Base-by-base conservation (phyloP, 2,888 invertebrate species). In the Deilephila porcellus region DNA sequence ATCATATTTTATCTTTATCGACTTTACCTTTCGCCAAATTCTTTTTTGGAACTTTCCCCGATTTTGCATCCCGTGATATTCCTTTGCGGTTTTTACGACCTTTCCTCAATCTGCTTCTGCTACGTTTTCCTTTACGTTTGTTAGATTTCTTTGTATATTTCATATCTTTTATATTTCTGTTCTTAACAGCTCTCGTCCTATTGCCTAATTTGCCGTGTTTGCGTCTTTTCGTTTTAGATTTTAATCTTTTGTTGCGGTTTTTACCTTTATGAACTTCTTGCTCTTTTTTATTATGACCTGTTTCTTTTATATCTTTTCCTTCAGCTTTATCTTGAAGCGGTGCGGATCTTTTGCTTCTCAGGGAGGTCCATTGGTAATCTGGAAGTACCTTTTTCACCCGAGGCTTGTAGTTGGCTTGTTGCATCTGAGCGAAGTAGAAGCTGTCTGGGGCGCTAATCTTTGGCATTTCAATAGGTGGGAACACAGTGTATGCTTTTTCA, bases 301-400 rank as follows among this genome's bases (percentile, higher is more conserved):
- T 56, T 60, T 52, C 45, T 45, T n/a, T 70, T 62, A 37, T 71
- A 20, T 17, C 37, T 74, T 52, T 52, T 52, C 7, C 71, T 19
- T 70, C 74, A 56, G n/a, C 56, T 56, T 45, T 45, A 14, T 45
- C 45, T 45, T 45, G 14, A 45, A 45, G 11, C 14, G 45, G 45
- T 14, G 78, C 81, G 8, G 84, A 82, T 74, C 90, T 81, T 75
- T 86, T 90, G 32, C 71, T 73, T 70, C 87, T 82, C 3, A 75
- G 1, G 0, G 76, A 52, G 0, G 76, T 60, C 75, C 82, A 80
- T n/a, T 76, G 8, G 45, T 80, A 82, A 25, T 87, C 86, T 0
- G 84, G 78, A 19, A 89, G 74, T 7, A 86, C 79, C 79, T 90
- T 93, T 75, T 91, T 91, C 0, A 89, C 84, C 74, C 89, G 85